Percentiles rank a stretch among this genome's conserved stretches.
Evolutionary conservation across 2,888 invertebrate genomes (phyloP).

Genomic region (Pterostichus niger): DNA sequence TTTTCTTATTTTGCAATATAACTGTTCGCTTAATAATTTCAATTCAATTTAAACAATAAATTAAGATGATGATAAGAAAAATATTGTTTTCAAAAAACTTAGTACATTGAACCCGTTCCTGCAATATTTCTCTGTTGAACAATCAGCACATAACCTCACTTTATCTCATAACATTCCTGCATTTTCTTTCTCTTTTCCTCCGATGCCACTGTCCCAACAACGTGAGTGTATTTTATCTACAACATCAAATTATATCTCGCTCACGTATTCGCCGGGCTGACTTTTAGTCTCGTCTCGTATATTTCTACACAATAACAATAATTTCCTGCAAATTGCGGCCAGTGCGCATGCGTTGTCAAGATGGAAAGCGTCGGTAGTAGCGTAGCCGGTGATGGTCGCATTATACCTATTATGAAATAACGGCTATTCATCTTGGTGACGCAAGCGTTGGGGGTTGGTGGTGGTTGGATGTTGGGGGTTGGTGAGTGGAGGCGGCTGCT

Average conservation of each 20-base stretch:
- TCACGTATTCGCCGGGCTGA: constrained; percentile 12
- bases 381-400: constrained; percentile 37
- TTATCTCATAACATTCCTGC: background rate
- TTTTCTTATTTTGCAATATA: no score
- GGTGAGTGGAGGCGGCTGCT: background rate
- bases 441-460: background rate
- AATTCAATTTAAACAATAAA: no score
- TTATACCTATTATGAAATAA: constrained; percentile 61
- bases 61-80: no score
- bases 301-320: constrained; percentile 62
- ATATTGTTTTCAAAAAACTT: no score
- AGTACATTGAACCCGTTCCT: no score
- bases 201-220: no score
- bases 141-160: constrained; percentile 14
- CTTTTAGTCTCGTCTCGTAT: constrained; percentile 23
- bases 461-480: background rate
- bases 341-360: constrained; percentile 4
- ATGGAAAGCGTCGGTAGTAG: background rate
- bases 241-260: constrained; percentile 2
- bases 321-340: constrained; percentile 47
- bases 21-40: no score
- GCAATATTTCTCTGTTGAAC: background rate
- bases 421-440: constrained; percentile 47
- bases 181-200: no score
- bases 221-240: background rate